These are phyloP conservation scores for Atrina japonica DNA, from an alignment of 2,888 invertebrate species.

Conservation along the genomic window DNA sequence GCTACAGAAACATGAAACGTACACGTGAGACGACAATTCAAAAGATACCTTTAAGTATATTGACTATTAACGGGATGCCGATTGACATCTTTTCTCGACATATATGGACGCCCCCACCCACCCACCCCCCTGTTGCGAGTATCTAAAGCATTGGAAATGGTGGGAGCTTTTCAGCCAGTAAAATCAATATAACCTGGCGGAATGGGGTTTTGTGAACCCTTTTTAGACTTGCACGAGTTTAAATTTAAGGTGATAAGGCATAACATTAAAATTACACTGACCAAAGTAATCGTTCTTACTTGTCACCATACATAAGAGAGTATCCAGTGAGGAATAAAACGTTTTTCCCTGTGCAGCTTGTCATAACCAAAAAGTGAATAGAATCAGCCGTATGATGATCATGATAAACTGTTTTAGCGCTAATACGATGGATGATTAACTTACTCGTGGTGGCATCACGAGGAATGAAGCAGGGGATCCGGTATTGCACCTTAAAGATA, in stretches of 20 bases:
- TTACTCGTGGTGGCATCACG: conserved; percentile 25
- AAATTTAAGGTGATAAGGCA: no score
- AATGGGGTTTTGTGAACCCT: no score
- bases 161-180: background rate
- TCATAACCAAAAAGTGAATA: no score
- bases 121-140: background rate
- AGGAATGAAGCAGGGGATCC: conserved; percentile 24
- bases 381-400: no score
- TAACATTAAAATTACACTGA: no score
- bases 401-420: conserved; percentile 27
- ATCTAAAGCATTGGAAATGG: background rate
- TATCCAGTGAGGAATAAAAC: no score
- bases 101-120: no score
- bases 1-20: conserved; percentile 49
- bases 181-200: no score
- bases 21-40: conserved; percentile 13
- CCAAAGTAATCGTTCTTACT: no score
- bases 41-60: background rate
- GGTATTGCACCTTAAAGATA: conserved; percentile 27
- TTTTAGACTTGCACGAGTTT: no score
- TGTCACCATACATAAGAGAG: no score
- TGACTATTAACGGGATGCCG: conserved; percentile 4
- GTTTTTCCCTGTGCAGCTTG: no score
- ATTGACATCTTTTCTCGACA: conserved; percentile 3
- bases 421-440: conserved; percentile 37